A percentile compares a stretch with the other conserved stretches of the same genome.
These are phyloP conservation scores for Hirundo rustica DNA, from an alignment of 2,797 vertebrate species.

Conservation along the genomic window DNA sequence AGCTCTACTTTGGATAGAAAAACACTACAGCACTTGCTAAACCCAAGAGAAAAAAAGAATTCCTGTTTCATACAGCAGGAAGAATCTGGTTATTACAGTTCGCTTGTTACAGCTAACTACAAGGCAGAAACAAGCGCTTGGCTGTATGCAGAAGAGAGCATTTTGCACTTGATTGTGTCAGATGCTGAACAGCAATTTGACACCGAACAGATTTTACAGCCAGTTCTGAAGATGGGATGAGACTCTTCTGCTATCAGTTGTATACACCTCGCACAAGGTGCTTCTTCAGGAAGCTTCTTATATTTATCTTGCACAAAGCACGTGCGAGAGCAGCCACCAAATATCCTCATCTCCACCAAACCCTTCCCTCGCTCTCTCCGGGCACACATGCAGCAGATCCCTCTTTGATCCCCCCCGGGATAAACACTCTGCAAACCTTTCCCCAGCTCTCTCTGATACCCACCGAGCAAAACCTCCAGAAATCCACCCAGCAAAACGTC, in stretches of 20 bases:
- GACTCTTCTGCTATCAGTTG: background rate
- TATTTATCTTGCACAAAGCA: conserved; percentile 5
- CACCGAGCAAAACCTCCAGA: background rate
- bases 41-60: background rate
- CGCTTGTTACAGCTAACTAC: background rate
- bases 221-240: background rate
- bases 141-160: background rate
- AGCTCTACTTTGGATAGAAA: background rate
- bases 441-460: background rate
- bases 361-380: background rate
- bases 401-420: background rate
- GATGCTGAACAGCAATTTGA: background rate
- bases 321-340: background rate
- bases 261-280: background rate
- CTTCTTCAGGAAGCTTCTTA: background rate
- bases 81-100: background rate
- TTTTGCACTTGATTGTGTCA: background rate
- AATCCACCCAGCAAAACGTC: background rate
- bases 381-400: background rate
- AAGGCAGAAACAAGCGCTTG: background rate
- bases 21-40: background rate
- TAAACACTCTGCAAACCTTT: background rate
- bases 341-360: background rate
- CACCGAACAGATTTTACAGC: background rate
- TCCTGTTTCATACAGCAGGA: background rate